Evolutionary conservation across 2,888 invertebrate species (phyloP), one percentile per base, ranked within the genome.

Genomic region (Crioceris asparagi): DNA sequence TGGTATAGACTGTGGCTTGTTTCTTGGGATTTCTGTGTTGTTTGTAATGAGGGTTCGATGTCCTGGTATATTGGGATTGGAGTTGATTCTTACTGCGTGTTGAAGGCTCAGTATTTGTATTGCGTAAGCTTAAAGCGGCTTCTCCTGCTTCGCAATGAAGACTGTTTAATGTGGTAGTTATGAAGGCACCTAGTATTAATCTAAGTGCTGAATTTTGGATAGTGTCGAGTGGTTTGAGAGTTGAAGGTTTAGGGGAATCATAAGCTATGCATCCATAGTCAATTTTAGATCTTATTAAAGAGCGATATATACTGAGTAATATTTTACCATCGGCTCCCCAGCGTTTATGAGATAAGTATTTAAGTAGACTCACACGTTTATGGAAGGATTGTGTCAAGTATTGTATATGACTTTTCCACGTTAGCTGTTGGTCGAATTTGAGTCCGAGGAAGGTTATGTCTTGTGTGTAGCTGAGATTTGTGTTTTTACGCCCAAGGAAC

Each of bases 191-290:
- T 17, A 32, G 18, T 16, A 32, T 32, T n/a, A 4, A 14, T 3
- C 32, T 8, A 10, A 31, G 11, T 3, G 32, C 32, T n/a, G 32
- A 17, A 12, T 32, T 32, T 11, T 32, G 32, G 8, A 32, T 17
- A 5, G 2, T 18, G 11, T 32, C 32, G 4, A 32, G 3, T 2
- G 32, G 5, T 17, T 32, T 32, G n/a, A 18, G 18, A 4, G 12
- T 12, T 18, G 32, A 18, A 18, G 32, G 6, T 17, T 31, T 17
- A 10, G 32, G 17, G 3, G 16, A 32, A 18, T 4, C 18, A 16
- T 32, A 32, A 11, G 17, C 32, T 17, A 27, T 27, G 27, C 27
- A 27, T 5, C 27, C 27, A 11, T 27, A 5, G 7, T 27, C 27
- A 14, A 27, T 5, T 10, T 27, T 27, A 27, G 27, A 27, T 27